Evolutionary conservation across 1,140 invertebrate genomes (phyloP), one percentile per base, ranked within the genome.

Genomic region (Brachionus calyciflorus): DNA sequence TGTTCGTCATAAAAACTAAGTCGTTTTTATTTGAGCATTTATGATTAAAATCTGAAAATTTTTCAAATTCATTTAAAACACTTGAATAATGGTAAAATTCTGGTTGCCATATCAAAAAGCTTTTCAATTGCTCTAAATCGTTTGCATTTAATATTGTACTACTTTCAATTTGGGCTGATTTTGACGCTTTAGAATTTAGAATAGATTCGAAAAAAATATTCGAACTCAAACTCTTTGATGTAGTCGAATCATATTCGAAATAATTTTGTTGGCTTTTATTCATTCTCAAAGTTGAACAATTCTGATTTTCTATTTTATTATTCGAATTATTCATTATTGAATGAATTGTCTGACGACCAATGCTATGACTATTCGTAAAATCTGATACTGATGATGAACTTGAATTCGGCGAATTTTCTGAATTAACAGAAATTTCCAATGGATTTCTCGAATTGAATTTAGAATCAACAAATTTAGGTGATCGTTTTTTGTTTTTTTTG

Each of bases 371-470:
- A 21, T 17, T 24, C 1, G 41, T 46, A 21, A 65, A 65, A 14
- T 44, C 40, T 3, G 60, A 65, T 7, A 44, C 44, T 4, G 60
- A 65, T 24, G 44, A 46, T 7, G 44, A 14, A 17, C 9, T 46
- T 46, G 60, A 65, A 12, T 24, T 26, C 9, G 60, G 60, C 7
- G 60, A 65, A 24, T 65, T 65, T 46, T 65, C 44, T 24, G 60
- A 44, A 65, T 65, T 65, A 24, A 65, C 60, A 12, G 60, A 65
- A 24, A 65, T 65, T 65, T 65, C 60, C 2, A 65, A 28, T 4
- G 60, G 60, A 44, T 65, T 65, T 14, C 60, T 65, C 17, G 60
- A 65, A 26, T 65, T 65, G 12, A 65, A 65, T 65, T 65, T 65
- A 14, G 60, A 44, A 19, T 65, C 10, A 0, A n/a, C n/a, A 28